These are phyloP conservation scores for Babyrousa celebensis DNA, from an alignment of 2,797 vertebrate genomes.

Conservation along the genomic window DNA sequence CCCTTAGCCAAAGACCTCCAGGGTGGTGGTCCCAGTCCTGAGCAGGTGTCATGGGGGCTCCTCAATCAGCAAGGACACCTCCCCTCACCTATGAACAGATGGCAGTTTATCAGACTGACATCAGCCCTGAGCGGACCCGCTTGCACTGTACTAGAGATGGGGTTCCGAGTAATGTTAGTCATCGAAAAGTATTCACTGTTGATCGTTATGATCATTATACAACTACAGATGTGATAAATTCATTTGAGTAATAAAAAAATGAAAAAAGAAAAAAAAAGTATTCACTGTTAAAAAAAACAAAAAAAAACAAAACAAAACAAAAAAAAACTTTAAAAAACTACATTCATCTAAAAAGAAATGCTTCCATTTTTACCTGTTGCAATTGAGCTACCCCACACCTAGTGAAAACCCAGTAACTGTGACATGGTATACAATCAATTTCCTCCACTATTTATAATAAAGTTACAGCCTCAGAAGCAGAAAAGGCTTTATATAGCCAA, in stretches of 20 bases:
- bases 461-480: background rate
- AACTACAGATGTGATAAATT: too few species aligned
- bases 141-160: background rate
- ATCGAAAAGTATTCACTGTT: background rate
- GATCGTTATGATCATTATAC: too few species aligned
- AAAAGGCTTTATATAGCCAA: background rate
- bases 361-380: background rate
- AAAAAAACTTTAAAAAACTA: background rate
- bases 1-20: background rate
- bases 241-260: too few species aligned
- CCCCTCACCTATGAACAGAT: rapidly evolving
- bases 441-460: background rate
- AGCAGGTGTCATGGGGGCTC: rapidly evolving
- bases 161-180: background rate
- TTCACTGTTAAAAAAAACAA: background rate
- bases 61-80: rapidly evolving
- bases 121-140: too few species aligned
- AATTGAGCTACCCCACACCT: background rate
- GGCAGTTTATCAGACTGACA: background rate
- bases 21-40: background rate
- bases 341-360: background rate
- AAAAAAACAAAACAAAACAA: background rate
- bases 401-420: background rate
- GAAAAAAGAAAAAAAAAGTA: too few species aligned
- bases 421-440: background rate